A percentile compares a stretch with the other conserved stretches of the same genome.
Evolutionary conservation across 2,113 vertebrate genomes (phyloP).

Genomic region (Neotoma lepida): DNA sequence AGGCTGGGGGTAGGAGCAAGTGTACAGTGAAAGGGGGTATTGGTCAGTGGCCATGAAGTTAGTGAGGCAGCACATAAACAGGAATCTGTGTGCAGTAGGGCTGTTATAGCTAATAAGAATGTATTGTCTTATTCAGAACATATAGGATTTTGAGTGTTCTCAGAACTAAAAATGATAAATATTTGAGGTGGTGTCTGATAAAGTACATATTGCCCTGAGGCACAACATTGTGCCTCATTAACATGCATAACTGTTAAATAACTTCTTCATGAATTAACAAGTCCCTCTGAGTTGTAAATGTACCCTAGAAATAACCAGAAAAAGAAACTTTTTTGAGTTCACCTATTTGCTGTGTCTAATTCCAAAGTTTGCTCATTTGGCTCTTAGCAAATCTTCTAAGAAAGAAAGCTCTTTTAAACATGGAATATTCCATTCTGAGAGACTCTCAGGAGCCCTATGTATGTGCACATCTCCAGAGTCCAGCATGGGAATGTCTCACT

Average conservation of each 20-base stretch:
- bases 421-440: neutral
- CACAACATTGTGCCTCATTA: neutral
- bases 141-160: neutral
- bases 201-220: neutral
- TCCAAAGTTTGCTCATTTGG: neutral
- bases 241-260: neutral
- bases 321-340: neutral
- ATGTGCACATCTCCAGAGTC: neutral
- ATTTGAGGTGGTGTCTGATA: neutral
- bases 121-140: neutral
- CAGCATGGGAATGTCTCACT: neutral
- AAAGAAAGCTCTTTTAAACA: neutral
- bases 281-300: neutral
- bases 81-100: neutral
- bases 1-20: no score
- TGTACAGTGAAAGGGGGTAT: neutral
- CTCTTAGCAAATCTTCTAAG: neutral
- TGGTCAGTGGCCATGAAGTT: neutral
- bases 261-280: neutral
- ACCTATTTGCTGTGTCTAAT: constrained; percentile 39
- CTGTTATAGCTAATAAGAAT: neutral
- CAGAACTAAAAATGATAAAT: neutral
- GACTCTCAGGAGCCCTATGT: neutral
- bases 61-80: neutral
- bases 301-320: neutral